Evolutionary conservation across 92 coral and sea anemone genomes (phyloP), one percentile per base, ranked within the genome.

Genomic region (Isaurus tuberculatus): DNA sequence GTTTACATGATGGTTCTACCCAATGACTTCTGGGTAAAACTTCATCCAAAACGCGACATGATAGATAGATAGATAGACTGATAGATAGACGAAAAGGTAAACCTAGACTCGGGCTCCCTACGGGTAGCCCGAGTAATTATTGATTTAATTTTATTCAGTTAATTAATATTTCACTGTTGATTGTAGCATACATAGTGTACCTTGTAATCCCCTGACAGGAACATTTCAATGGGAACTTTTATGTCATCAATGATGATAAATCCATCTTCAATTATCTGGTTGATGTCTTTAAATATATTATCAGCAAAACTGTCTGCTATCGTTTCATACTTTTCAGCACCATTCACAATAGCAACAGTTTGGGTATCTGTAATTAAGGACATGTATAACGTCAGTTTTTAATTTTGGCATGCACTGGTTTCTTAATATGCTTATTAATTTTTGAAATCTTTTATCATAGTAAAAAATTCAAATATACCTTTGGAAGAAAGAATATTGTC

Each of bases 291-390:
- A n/a, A 85, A 81, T 5, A 86, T 27, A 13, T n/a, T n/a, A n/a
- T 79, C 87, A 13, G 23, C 43, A 49, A 89, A 85, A 53, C 87
- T 49, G 7, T 28, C 44, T 8, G 70, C 75, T 22, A 89, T 5
- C 9, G 89, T 66, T 31, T 80, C 85, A 4, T 75, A 14, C 44
- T 51, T 71, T 81, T 89, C 87, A 9, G 80, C 65, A 20, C 92
- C 92, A 89, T 89, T 89, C 16, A 89, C 84, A 8, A 86, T 89
- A 26, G 92, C 89, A 29, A 85, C 82, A n/a, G 92, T 89, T 72
- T 79, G 88, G 80, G 53, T 84, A 40, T 88, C 91, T 87, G 28
- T 61, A 49, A 40, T 49, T 49, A 49, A 49, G 57, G 57, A 15
- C 57, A 49, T 49, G 57, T 49, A 49, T 49, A 49, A 49, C 20